Evolutionary conservation across 2,113 vertebrate genomes (phyloP).

Genomic region (Vidua chalybeata): DNA sequence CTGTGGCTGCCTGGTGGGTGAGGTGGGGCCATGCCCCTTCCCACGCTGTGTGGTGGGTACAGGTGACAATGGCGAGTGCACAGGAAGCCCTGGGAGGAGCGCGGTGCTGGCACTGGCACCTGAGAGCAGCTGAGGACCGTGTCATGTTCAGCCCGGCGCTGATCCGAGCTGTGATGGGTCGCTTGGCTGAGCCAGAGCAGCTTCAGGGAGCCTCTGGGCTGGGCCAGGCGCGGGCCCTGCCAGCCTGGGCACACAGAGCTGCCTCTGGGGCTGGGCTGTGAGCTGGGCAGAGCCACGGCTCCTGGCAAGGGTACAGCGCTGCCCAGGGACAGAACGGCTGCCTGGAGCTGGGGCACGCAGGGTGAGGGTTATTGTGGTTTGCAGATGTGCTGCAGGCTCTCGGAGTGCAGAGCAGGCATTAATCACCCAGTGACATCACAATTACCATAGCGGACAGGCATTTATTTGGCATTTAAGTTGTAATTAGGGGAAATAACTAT

Average conservation of each 20-base stretch:
- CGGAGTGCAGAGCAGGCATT: background rate
- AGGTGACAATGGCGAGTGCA: rapidly evolving
- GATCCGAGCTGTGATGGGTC: background rate
- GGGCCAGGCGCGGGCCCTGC: rapidly evolving
- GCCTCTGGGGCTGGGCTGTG: background rate
- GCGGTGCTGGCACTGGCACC: rapidly evolving
- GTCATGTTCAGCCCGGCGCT: background rate
- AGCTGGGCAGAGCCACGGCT: background rate
- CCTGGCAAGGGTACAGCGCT: background rate
- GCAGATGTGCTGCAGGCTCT: background rate
- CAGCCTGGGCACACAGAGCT: background rate
- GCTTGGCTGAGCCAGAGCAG: background rate
- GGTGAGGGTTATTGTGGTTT: background rate
- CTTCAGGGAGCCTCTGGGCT: background rate
- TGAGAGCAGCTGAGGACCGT: background rate
- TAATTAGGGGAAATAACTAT: slow-evolving; percentile 17
- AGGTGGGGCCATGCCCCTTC: background rate
- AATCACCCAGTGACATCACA: background rate
- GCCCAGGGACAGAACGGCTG: background rate
- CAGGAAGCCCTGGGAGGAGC: background rate
- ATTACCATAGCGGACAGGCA: background rate
- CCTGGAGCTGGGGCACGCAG: background rate
- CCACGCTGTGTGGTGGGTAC: rapidly evolving
- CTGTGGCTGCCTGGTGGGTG: background rate
- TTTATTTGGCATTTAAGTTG: slow-evolving; percentile 51